Base-by-base conservation (phyloP, 1,140 invertebrate genomes). In the Euura saliciscinereae region DNA sequence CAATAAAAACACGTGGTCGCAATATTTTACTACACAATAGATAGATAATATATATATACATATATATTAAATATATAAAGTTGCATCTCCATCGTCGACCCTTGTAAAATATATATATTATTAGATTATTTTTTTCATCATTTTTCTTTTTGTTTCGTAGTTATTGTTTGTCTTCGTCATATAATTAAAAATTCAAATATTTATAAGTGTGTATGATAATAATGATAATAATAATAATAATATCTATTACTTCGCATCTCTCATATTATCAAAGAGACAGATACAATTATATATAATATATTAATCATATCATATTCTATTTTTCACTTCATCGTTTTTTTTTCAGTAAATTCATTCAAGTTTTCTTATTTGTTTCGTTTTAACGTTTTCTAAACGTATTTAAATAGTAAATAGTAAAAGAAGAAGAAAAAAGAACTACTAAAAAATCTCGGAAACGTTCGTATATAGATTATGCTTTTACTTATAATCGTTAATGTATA, bases 1-100 rank as follows among this genome's bases (percentile, higher is more conserved):
- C 72, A 65, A 75, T 75, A 83, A 84, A 85, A 87, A 85, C 80
- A 82, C 78, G 82, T 83, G 78, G 74, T 81, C 78, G 78, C 71
- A 78, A 68, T 77, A 78, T 82, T 82, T 76, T 82, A 85, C 79
- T 79, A 84, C 78, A 82, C 83, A 84, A 79, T 82, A 84, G 84
- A 82, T 81, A 82, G 78, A 83, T 79, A 82, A 80, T 59, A 59
- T 59, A n/a, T 59, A n/a, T 59, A 59, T 59, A 59, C 6, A 59
- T 59, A 59, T 59, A 59, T 59, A 6, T 59, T 79, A 82, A 82
- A 82, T 83, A 82, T 84, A 83, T 85, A 85, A 83, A 83, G 80
- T 83, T 82, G 80, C 80, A 82, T 83, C 78, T 79, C 80, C 72
- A 76, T 73, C 73, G 68, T 72, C 13, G 3, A 59, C 51, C 3